Evolutionary conservation across 2,888 invertebrate genomes (phyloP), one percentile per base, ranked within the genome.

Genomic region (Athalia circularis): DNA sequence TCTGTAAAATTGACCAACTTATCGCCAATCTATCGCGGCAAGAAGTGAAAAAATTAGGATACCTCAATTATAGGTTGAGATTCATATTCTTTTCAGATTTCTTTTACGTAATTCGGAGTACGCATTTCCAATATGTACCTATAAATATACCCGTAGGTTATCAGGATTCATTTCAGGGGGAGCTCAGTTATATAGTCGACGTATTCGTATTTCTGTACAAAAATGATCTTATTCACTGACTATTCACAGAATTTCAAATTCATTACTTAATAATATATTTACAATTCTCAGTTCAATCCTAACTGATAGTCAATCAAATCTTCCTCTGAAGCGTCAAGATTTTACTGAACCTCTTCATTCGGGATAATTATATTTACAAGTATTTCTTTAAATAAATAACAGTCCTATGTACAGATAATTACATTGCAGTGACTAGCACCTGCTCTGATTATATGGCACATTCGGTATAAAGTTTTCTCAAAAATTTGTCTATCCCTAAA

Each of bases 361-460:
- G 52, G 43, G 52, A 47, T 68, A 54, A 4, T 65, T 5, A 11
- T 76, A 76, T 64, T 7, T 68, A 72, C 59, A 59, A 47, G 9
- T 9, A 52, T 11, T 4, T 13, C 13, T 1, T 62, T 62, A 48
- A 75, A 75, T 75, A 75, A 75, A 75, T 75, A 75, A 75, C 61
- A 75, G 11, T 75, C 13, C 29, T 29, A 75, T 61, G 47, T 75
- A 75, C 75, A 62, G 3, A 62, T 75, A 64, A 62, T 50, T 75
- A 75, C 11, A 29, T 62, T 50, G 62, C 62, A 75, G 61, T 75
- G 75, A 75, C 75, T 75, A 75, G 75, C 62, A 62, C 75, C 29
- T 57, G 75, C 75, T 43, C 48, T 29, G 29, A 29, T 29, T 75
- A 50, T 6, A 62, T 13, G 75, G 50, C 50, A 62, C 75, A 62